Base-by-base conservation (phyloP, 2,113 vertebrate genomes). In the Cercopithecus mona region DNA sequence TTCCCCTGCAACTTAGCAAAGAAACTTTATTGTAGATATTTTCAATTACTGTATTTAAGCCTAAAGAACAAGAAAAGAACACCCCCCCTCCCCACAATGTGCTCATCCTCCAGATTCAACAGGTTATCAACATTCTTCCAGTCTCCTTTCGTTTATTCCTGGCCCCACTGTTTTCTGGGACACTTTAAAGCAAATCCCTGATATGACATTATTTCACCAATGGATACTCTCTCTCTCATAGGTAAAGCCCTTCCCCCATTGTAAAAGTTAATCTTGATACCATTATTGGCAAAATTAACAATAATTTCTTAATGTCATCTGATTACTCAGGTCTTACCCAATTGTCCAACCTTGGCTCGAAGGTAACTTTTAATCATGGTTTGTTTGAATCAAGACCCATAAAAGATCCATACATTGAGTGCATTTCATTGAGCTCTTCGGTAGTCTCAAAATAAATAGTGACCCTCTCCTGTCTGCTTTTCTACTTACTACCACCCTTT, bases 181-280 rank as follows among this genome's bases (percentile, higher is more conserved):
- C 45, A 80, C 48, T 91, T 88, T 66, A 6, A 57, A 85, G 27
- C 9, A 45, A 52, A 70, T 48, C 17, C 1, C n/a, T 9, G 18
- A 45, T 72, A 55, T 5, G 18, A 2, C 61, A 88, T 45, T 81
- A 86, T 76, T 86, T 86, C 48, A 88, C 27, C 81, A 84, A 6
- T 64, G 43, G 6, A 11, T 66, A 6, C 2, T 35, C 5, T n/a
- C 6, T 86, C 11, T 17, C 50, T 91, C 6, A 35, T 57, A 86
- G 32, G 2, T 55, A 48, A 82, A 35, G 1, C 0, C 0, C 14
- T 0, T 0, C 16, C 9, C 8, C 9, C 66, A 50, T 73, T 93
- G 82, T 23, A 90, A 78, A 73, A 68, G 66, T 70, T 81, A 81
- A 25, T 68, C 45, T 90, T 4, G 66, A 13, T 32, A 75, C 9